phyloP scores from a whole-genome alignment of 1,140 invertebrate species.

The Argopecten irradians region DNA sequence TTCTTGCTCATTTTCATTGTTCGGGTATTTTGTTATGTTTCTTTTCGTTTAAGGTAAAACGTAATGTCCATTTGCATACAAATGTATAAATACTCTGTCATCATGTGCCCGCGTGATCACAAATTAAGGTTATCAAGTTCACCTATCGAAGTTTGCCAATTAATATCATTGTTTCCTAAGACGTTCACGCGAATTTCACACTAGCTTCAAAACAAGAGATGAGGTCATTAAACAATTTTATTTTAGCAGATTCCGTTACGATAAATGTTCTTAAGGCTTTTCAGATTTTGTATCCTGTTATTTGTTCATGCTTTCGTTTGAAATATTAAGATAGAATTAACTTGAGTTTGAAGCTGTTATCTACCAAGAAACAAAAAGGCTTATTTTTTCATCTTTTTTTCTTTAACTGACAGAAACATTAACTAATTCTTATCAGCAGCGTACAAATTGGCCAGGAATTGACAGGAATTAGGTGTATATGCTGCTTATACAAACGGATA shows the following conservation, averaged over 20 bases:
- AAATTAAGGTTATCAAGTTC: neutral
- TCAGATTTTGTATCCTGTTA: neutral
- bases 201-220: neutral
- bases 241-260: neutral
- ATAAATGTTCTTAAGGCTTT: neutral
- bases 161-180: neutral
- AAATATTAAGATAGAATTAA: constrained; percentile 20
- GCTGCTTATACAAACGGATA: constrained; percentile 1
- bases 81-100: no score
- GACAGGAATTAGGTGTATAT: constrained; percentile 12
- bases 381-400: neutral
- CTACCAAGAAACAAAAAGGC: constrained; percentile 1
- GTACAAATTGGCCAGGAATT: constrained; percentile 15
- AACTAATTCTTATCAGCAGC: constrained; percentile 1
- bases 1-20: no score
- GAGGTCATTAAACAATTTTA: neutral
- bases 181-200: neutral
- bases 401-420: constrained; percentile 11
- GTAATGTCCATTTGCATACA: no score
- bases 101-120: neutral
- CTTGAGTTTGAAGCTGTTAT: neutral
- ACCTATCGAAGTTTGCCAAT: neutral
- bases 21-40: no score
- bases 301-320: neutral
- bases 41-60: no score